phyloP scores from a whole-genome alignment of 2,888 invertebrate species.

The Adelognathus sp. region DNA sequence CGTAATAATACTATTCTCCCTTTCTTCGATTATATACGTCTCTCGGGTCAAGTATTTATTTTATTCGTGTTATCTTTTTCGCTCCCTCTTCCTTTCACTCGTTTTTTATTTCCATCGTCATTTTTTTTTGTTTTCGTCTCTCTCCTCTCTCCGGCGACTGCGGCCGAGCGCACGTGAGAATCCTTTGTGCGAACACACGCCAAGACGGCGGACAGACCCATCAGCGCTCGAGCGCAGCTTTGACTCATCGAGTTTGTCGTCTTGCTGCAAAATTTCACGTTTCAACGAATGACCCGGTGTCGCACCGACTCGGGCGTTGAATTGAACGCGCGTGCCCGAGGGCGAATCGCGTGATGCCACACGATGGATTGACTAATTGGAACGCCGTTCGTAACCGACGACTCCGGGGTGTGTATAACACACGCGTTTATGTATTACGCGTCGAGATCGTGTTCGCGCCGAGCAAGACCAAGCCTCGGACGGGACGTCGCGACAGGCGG shows the following conservation, averaged over 20 bases:
- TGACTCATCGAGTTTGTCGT: slow-evolving; percentile 41
- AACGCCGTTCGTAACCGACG: slow-evolving; percentile 32
- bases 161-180: not conserved
- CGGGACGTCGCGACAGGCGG: slow-evolving; percentile 40
- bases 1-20: slow-evolving; percentile 47
- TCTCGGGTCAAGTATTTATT: not conserved
- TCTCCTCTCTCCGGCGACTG: not conserved
- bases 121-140: slow-evolving; percentile 6
- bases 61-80: not conserved
- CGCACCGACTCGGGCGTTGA: not conserved
- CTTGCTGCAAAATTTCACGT: slow-evolving; percentile 13
- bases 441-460: slow-evolving; percentile 22
- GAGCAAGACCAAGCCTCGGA: too few relatives aligned
- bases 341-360: slow-evolving; percentile 36
- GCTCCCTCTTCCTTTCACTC: slow-evolving; percentile 16
- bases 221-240: not conserved
- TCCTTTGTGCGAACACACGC: slow-evolving; percentile 29
- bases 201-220: not conserved
- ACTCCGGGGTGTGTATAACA: slow-evolving; percentile 5
- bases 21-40: slow-evolving; percentile 5
- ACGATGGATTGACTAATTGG: slow-evolving; percentile 52
- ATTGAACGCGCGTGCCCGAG: slow-evolving; percentile 10
- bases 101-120: not conserved
- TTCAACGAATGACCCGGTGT: slow-evolving; percentile 17
- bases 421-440: not conserved